A percentile compares a stretch with the other conserved stretches of the same genome.
Conservation (phyloP, 2,888 invertebrate genomes). For the Metellina segmentata region DNA sequence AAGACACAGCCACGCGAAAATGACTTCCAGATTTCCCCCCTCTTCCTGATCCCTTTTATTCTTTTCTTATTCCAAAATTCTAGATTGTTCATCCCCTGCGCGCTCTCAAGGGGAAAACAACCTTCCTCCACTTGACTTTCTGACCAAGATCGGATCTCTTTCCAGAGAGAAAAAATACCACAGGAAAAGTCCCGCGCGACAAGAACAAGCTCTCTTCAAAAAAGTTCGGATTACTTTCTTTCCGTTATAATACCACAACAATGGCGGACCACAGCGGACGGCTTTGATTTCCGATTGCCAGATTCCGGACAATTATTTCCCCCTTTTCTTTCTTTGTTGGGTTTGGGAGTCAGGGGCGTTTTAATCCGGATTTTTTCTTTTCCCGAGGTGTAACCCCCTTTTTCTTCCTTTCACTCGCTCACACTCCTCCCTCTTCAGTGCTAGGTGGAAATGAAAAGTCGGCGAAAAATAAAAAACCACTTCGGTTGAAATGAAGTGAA, state of each 20-base stretch:
- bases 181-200: constrained; percentile 7
- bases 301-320: constrained; percentile 66
- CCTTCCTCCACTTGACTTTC: constrained; percentile 59
- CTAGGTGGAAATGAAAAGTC: constrained; percentile 40
- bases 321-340: constrained; percentile 45
- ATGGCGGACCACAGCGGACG: constrained; percentile 39
- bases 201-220: constrained; percentile 43
- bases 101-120: constrained; percentile 23
- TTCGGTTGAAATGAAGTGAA: constrained; percentile 21
- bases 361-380: constrained; percentile 52
- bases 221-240: constrained; percentile 24
- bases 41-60: too few relatives aligned
- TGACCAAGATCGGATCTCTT: constrained; percentile 51
- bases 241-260: constrained; percentile 36
- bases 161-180: constrained; percentile 14
- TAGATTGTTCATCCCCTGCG: background rate
- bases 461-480: constrained; percentile 41
- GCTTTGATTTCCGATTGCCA: constrained; percentile 65
- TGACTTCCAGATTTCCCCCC: too few relatives aligned
- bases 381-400: background rate
- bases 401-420: background rate
- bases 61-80: background rate
- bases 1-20: too few relatives aligned
- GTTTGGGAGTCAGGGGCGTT: constrained; percentile 59
- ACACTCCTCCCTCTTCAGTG: constrained; percentile 12